Conservation (phyloP, 2,797 vertebrate genomes). For the Leptoclinus maculatus region DNA sequence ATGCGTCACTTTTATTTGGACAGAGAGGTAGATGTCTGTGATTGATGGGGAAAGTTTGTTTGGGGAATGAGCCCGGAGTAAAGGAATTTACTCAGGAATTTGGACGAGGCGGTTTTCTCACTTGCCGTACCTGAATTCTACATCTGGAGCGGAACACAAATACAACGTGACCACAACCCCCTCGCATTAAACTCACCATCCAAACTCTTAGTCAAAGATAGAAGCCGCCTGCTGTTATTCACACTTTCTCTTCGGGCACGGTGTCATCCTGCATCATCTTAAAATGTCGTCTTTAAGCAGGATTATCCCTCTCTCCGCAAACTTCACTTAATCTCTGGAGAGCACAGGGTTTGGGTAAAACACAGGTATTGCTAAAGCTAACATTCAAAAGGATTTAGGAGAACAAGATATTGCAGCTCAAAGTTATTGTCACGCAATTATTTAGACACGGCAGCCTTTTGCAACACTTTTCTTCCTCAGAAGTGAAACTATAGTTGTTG, state of each 20-base stretch:
- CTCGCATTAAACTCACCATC: slow-evolving; percentile 17
- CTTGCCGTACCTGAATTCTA: neutral
- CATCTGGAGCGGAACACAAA: slow-evolving; percentile 12
- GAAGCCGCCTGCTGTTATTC: slow-evolving; percentile 40
- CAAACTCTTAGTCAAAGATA: slow-evolving; percentile 23
- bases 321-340: slow-evolving; percentile 7
- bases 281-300: slow-evolving; percentile 40
- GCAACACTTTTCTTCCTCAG: neutral
- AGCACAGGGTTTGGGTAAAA: slow-evolving; percentile 6
- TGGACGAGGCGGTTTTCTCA: slow-evolving; percentile 43
- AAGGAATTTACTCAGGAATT: slow-evolving; percentile 55
- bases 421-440: neutral
- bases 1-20: neutral
- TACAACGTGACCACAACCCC: slow-evolving; percentile 25
- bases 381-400: slow-evolving; percentile 25
- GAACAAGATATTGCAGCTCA: neutral
- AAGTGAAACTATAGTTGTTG: neutral
- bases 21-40: slow-evolving; percentile 6
- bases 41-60: slow-evolving; percentile 21
- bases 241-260: slow-evolving; percentile 28
- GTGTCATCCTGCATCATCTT: slow-evolving; percentile 41
- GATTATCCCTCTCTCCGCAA: slow-evolving; percentile 41
- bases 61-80: slow-evolving; percentile 15
- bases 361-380: neutral
- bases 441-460: neutral